A percentile compares a stretch with the other conserved stretches of the same genome.
phyloP scores from a whole-genome alignment of 2,797 vertebrate species.

The Heterohyrax brucei region DNA sequence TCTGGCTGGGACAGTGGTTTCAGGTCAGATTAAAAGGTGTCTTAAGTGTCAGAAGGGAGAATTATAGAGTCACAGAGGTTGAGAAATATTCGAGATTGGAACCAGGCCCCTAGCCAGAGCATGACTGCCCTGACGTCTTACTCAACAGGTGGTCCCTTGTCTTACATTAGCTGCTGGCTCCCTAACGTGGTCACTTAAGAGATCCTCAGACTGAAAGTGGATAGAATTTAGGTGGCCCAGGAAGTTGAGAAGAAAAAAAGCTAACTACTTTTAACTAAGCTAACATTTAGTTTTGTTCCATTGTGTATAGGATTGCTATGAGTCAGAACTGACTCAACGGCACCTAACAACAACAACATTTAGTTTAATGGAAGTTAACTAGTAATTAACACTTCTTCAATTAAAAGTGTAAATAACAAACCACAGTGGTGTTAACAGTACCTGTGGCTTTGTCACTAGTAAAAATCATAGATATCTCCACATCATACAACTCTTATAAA shows the following conservation, averaged over 20 bases:
- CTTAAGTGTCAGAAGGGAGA: background rate
- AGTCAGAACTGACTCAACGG: too few relatives aligned
- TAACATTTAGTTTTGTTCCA: background rate
- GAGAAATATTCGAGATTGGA: background rate
- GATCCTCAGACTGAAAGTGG: background rate
- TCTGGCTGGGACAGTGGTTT: background rate
- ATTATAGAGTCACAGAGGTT: background rate
- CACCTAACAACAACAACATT: background rate
- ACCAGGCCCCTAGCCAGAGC: background rate
- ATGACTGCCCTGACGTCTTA: background rate
- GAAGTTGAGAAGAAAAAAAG: background rate
- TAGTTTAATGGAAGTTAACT: background rate
- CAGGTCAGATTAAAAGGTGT: background rate
- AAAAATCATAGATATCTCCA: background rate
- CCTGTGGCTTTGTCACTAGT: background rate
- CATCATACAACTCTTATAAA: background rate
- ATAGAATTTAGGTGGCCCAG: background rate
- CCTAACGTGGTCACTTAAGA: background rate
- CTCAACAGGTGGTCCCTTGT: background rate
- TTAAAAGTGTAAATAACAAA: slow-evolving; percentile 10
- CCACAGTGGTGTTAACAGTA: background rate
- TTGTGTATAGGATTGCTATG: too few relatives aligned
- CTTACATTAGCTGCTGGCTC: background rate
- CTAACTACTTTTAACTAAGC: background rate
- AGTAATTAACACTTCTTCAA: slow-evolving; percentile 14